Base-by-base conservation (phyloP, 2,113 vertebrate genomes). In the Ivindomyrus marchei region DNA sequence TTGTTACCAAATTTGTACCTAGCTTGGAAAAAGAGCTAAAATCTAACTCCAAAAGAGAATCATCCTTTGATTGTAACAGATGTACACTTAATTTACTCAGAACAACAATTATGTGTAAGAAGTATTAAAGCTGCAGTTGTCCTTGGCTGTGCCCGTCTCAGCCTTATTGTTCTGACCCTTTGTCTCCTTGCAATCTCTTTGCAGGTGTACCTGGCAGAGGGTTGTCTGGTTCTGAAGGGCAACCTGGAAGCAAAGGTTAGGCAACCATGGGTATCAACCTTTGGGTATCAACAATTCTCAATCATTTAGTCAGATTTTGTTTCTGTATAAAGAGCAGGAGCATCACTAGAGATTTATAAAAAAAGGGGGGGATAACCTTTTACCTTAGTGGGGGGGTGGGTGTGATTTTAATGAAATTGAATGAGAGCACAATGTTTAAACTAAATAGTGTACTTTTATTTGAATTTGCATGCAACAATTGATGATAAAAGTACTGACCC, bases 151-250 rank as follows among this genome's bases (percentile, higher is more conserved):
- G 13, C 74, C 10, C 3, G 8, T 17, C 31, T 42, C 39, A 45
- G 56, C 56, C 36, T 58, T 45, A 36, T 21, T 47, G 1, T 10
- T 62, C 10, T 46, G 42, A 42, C 36, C 21, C 7, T 70, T 77
- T 7, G 21, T 85, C 42, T 62, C 31, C 50, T 19, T 46, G 36
- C 5, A 2, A 58, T 91, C 17, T 92, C 56, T 89, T 0, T 90
- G 91, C 91, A 99, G 98, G 98, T 93, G 1, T 94, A 47, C 94
- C 97, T 52, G 98, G 98, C 50, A 96, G 89, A 94, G 97, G 97
- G n/a, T 91, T 96, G 85, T 96, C 96, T 70, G 98, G 98, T 66
- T 66, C 88, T 74, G 94, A 95, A 0, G 98, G 98, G 80, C 24
- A 83, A 52, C 89, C 93, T 53, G 98, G 98, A 84, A 92, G 91